Conservation (phyloP, 2,113 vertebrate species). For the Leiothrix lutea region DNA sequence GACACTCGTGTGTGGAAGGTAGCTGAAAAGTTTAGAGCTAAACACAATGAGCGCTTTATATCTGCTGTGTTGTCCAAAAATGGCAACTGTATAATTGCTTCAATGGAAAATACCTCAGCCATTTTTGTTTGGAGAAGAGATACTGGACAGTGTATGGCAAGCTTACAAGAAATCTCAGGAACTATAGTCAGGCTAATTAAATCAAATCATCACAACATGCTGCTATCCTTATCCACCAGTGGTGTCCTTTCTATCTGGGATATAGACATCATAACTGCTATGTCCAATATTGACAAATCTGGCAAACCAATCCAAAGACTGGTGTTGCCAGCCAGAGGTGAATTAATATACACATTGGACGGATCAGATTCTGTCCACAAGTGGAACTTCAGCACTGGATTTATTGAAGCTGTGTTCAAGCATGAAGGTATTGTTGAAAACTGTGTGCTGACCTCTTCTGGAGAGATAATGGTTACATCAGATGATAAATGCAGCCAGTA, state of each 20-base stretch:
- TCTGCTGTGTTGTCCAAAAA: conserved; percentile 95
- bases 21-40: conserved; percentile 95
- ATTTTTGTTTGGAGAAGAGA: conserved; percentile 98
- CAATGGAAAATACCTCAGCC: conserved; percentile 97
- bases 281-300: conserved; percentile 99
- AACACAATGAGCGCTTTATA: conserved; percentile 91
- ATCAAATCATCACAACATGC: conserved; percentile 93
- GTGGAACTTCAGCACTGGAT: conserved; percentile 97
- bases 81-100: conserved; percentile 95
- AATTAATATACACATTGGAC: conserved; percentile 93
- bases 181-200: conserved; percentile 96
- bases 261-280: conserved; percentile 97
- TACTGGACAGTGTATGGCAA: conserved; percentile 97
- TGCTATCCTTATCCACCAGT: conserved; percentile 93
- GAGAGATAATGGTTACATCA: conserved; percentile 94
- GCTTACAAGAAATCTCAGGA: conserved; percentile 96
- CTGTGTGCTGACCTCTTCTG: conserved; percentile 91
- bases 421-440: conserved; percentile 96
- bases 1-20: conserved; percentile 95
- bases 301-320: conserved; percentile 91
- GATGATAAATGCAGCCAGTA: conserved; percentile 97
- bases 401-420: conserved; percentile 95
- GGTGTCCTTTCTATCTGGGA: conserved; percentile 97
- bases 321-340: conserved; percentile 89
- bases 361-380: conserved; percentile 95